Evolutionary conservation across 2,113 vertebrate genomes (phyloP).

Genomic region (Cnemophilus loriae): DNA sequence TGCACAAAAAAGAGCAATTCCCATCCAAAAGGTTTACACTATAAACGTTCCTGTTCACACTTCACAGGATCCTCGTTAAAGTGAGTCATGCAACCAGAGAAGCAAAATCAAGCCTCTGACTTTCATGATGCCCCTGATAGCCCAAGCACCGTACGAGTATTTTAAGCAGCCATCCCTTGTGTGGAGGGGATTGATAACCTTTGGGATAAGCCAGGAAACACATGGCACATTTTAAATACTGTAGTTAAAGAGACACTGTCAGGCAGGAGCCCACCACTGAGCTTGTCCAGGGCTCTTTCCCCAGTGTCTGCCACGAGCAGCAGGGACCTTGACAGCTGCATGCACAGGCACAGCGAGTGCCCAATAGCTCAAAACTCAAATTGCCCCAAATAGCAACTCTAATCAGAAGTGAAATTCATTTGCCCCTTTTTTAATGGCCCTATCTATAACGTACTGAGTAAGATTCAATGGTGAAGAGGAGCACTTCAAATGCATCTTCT

Average conservation of each 20-base stretch:
- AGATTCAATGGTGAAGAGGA: background rate
- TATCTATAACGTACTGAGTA: background rate
- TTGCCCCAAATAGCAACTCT: background rate
- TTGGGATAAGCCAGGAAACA: background rate
- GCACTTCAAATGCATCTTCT: background rate
- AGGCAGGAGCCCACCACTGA: background rate
- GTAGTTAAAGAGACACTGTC: background rate
- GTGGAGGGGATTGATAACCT: background rate
- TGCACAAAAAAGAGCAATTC: background rate
- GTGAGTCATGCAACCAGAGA: constrained; percentile 36
- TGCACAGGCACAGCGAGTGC: rapidly evolving
- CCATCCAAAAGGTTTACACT: background rate
- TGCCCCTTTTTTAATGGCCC: background rate
- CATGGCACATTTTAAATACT: background rate
- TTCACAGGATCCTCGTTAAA: background rate
- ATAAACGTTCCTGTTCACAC: background rate
- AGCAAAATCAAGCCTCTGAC: constrained; percentile 32
- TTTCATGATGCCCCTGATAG: constrained; percentile 50
- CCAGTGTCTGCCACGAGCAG: background rate
- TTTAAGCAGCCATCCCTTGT: constrained; percentile 24
- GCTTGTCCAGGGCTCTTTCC: background rate
- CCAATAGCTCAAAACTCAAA: background rate
- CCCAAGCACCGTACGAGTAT: background rate
- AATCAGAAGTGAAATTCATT: background rate
- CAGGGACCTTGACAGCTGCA: background rate